A percentile compares a stretch with the other conserved stretches of the same genome.
phyloP scores from a whole-genome alignment of 2,888 invertebrate genomes.

The Drosophila formosana region DNA sequence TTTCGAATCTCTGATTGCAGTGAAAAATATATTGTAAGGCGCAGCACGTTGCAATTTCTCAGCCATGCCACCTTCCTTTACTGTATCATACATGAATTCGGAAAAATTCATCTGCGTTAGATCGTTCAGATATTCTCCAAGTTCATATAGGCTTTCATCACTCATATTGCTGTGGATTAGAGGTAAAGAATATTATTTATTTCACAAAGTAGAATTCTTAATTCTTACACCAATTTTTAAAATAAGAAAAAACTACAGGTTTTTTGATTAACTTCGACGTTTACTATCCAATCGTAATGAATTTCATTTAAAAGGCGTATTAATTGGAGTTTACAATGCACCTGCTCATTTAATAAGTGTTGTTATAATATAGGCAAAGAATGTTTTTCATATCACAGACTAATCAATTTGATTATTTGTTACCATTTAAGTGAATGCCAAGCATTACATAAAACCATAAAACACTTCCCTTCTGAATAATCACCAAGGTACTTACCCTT shows the following conservation, averaged over 20 bases:
- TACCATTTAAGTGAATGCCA: too few species aligned
- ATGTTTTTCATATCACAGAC: too few species aligned
- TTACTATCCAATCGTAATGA: too few species aligned
- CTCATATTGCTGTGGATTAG: conserved; percentile 6
- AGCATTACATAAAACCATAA: too few species aligned
- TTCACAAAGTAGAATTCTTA: too few species aligned
- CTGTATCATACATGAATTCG: not conserved
- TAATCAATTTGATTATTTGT: too few species aligned
- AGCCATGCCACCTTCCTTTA: conserved; percentile 20
- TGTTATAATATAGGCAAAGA: too few species aligned
- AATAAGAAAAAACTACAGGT: not conserved
- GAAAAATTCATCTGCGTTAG: not conserved
- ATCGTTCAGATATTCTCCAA: not conserved
- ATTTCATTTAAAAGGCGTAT: too few species aligned
- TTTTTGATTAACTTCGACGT: not conserved
- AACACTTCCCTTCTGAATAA: too few species aligned
- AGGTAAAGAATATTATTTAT: not conserved
- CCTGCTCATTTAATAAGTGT: too few species aligned
- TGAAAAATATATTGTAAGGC: conserved; percentile 23
- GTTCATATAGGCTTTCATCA: not conserved
- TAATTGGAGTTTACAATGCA: too few species aligned
- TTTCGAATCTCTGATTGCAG: conserved; percentile 3
- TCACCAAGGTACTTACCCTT: too few species aligned
- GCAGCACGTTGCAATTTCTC: conserved; percentile 13
- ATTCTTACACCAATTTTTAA: not conserved